Conservation (phyloP, 2,797 vertebrate genomes). For the Argyrosomus regius region DNA sequence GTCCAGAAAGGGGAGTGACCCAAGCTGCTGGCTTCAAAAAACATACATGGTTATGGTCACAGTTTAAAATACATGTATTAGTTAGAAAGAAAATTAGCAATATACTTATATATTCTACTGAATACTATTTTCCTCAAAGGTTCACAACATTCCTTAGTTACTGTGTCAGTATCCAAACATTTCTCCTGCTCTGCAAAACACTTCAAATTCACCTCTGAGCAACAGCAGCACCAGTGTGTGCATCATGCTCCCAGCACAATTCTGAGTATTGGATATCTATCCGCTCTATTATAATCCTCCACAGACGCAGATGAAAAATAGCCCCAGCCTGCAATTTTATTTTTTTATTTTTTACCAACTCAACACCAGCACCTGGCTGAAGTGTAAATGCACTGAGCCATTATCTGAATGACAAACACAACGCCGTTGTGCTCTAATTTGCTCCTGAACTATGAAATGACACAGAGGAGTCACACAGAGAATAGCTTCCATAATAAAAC, state of each 20-base stretch:
- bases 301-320: conserved; percentile 53
- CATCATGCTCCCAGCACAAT: conserved; percentile 27
- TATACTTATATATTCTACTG: conserved; percentile 27
- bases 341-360: neutral
- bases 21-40: conserved; percentile 67
- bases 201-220: conserved; percentile 27
- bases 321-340: conserved; percentile 22
- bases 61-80: conserved; percentile 60
- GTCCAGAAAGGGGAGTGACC: conserved; percentile 65
- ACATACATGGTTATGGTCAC: conserved; percentile 56
- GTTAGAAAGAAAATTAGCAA: conserved; percentile 58
- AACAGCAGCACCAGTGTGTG: conserved; percentile 22
- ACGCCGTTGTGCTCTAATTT: conserved; percentile 28
- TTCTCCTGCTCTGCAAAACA: conserved; percentile 38
- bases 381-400: conserved; percentile 35
- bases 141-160: conserved; percentile 41
- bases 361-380: conserved; percentile 35
- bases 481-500: conserved; percentile 29
- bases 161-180: conserved; percentile 30
- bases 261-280: conserved; percentile 24
- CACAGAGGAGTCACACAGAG: conserved; percentile 9
- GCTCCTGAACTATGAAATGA: conserved; percentile 29
- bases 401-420: conserved; percentile 46
- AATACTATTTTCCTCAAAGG: conserved; percentile 19
- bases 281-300: conserved; percentile 41